Evolutionary conservation across 2,888 invertebrate species (phyloP), one percentile per base, ranked within the genome.

Genomic region (Orchesellides sinensis): DNA sequence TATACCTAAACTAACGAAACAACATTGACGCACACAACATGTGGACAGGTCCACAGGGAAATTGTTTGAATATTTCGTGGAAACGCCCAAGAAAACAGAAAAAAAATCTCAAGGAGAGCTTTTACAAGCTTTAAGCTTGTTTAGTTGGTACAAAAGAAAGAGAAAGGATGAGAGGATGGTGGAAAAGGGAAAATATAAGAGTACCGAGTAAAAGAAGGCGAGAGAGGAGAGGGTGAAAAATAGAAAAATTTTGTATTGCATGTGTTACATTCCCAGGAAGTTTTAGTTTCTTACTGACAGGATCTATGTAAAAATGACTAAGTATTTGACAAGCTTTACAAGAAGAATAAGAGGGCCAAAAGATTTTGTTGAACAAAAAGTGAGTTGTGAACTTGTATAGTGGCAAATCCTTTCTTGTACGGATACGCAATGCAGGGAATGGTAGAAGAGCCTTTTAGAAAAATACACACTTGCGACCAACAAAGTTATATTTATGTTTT

Each of bases 201-300:
- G n/a, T 23, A 10, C 27, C 45, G 70, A 69, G 69, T 25, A 19
- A 29, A 27, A 21, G 19, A 52, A 32, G n/a, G n/a, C n/a, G 47
- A 23, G 32, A 65, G 3, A 40, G 49, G 47, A 45, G 63, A 63
- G 66, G 72, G 72, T 72, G 72, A 56, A 79, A 70, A 72, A 79
- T 79, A 79, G 72, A 72, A 81, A 40, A 78, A 74, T 74, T 75
- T 82, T 49, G 68, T 69, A 74, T 72, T 47, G 54, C 84, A 84
- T 82, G 72, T 84, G 84, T 79, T 82, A 75, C 78, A 70, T 84
- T 84, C 84, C 79, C 84, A 84, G 74, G 78, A 84, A 84, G 84
- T 84, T 84, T 66, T 82, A 66, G 56, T 74, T 84, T 73, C 65
- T 66, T 72, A 69, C 81, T 82, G 82, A 82, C 81, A 82, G 70